Conservation (phyloP, 1,140 invertebrate species). For the Gryon sp. region DNA sequence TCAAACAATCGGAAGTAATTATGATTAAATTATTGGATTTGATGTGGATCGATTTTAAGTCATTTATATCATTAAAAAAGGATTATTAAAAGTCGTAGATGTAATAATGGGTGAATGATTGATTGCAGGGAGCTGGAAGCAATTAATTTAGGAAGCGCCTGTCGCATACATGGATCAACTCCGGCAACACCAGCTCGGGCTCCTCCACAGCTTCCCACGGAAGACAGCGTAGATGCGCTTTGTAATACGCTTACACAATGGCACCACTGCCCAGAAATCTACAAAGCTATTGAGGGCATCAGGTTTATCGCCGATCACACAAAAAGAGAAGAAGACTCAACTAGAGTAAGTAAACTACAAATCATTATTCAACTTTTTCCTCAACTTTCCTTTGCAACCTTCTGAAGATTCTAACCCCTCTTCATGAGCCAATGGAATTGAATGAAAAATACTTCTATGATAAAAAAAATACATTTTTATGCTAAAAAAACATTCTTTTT, state of each 20-base stretch:
- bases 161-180: slow-evolving; percentile 83
- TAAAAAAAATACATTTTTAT: too few relatives aligned
- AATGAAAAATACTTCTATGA: too few relatives aligned
- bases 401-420: too few relatives aligned
- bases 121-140: slow-evolving; percentile 81
- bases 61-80: slow-evolving; percentile 19
- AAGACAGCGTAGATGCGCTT: slow-evolving; percentile 76
- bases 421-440: too few relatives aligned
- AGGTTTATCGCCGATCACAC: slow-evolving; percentile 96
- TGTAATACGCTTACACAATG: slow-evolving; percentile 83
- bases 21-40: too few relatives aligned
- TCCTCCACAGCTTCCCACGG: slow-evolving; percentile 70
- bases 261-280: slow-evolving; percentile 94
- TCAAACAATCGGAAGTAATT: too few relatives aligned
- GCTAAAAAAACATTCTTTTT: too few relatives aligned
- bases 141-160: slow-evolving; percentile 80
- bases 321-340: slow-evolving; percentile 93
- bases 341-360: slow-evolving; percentile 86
- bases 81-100: slow-evolving; percentile 20
- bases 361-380: too few relatives aligned
- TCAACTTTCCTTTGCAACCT: too few relatives aligned
- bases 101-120: slow-evolving; percentile 49
- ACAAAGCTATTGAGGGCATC: slow-evolving; percentile 94
- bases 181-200: slow-evolving; percentile 76
- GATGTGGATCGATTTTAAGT: slow-evolving; percentile 9